phyloP scores from a whole-genome alignment of 2,888 invertebrate species.

The Plebejus argus region DNA sequence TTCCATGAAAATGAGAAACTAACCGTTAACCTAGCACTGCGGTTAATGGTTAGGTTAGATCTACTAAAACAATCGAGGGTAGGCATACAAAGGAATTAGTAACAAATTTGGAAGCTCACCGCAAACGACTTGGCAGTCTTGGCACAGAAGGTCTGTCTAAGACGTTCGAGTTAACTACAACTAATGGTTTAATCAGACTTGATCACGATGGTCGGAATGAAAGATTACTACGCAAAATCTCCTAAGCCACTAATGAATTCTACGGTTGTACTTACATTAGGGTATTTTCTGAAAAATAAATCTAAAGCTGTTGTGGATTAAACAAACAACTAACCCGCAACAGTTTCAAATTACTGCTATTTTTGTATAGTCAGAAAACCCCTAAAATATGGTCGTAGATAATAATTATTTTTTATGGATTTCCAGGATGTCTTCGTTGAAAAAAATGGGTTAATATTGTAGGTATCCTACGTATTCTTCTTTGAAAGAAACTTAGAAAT shows the following conservation, averaged over 20 bases:
- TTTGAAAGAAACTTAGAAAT: too few relatives aligned
- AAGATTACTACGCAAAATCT: conserved; percentile 6
- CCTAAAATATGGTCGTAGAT: too few relatives aligned
- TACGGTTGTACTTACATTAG: neutral
- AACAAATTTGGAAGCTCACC: conserved; percentile 18
- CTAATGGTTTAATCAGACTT: conserved; percentile 21
- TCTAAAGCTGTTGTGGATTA: neutral
- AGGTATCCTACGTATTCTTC: too few relatives aligned
- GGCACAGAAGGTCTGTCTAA: conserved; percentile 7
- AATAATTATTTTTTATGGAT: too few relatives aligned
- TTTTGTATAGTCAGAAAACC: too few relatives aligned
- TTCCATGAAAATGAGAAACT: neutral
- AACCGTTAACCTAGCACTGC: neutral
- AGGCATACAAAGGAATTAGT: neutral
- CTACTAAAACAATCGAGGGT: conserved; percentile 1
- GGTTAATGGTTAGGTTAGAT: neutral
- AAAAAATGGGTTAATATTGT: too few relatives aligned
- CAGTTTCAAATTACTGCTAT: too few relatives aligned
- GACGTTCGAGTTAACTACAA: conserved; percentile 17
- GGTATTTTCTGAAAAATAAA: neutral
- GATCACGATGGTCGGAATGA: conserved; percentile 16
- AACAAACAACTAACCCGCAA: too few relatives aligned
- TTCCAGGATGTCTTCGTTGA: too few relatives aligned
- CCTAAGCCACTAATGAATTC: neutral
- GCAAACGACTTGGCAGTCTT: conserved; percentile 24